phyloP scores from a whole-genome alignment of 2,888 invertebrate genomes.

The Drosophila acutilabella region DNA sequence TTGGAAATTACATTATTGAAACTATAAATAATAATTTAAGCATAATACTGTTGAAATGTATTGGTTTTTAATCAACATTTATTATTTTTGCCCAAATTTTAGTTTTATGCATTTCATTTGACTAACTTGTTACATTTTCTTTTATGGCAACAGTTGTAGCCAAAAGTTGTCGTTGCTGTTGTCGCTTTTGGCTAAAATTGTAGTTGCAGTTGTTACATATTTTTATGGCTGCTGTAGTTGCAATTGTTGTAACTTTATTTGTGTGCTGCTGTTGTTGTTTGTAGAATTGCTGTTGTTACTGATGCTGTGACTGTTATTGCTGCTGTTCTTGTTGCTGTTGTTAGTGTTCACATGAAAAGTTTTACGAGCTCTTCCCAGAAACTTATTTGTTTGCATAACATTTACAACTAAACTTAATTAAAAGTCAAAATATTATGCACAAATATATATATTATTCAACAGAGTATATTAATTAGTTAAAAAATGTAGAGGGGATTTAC shows the following conservation, averaged over 20 bases:
- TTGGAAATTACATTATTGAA: too few relatives aligned
- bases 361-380: not conserved
- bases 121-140: not conserved
- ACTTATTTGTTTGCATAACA: not conserved
- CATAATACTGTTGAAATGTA: too few relatives aligned
- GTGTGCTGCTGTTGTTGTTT: not conserved
- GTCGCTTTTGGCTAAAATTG: not conserved
- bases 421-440: not conserved
- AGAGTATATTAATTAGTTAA: not conserved
- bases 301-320: not conserved
- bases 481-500: slow-evolving; percentile 1
- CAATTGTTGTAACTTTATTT: slow-evolving; percentile 4
- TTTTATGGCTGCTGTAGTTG: slow-evolving; percentile 11
- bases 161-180: slow-evolving; percentile 8
- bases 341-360: not conserved
- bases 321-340: slow-evolving; percentile 1
- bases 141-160: slow-evolving; percentile 5
- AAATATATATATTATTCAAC: too few relatives aligned
- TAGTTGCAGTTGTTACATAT: slow-evolving; percentile 5
- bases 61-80: not conserved
- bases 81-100: not conserved
- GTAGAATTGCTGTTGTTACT: not conserved
- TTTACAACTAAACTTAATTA: slow-evolving; percentile 1
- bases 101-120: slow-evolving; percentile 1
- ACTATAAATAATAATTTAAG: too few relatives aligned